Conservation (phyloP, 2,888 invertebrate species). For the Brenthis hecate region DNA sequence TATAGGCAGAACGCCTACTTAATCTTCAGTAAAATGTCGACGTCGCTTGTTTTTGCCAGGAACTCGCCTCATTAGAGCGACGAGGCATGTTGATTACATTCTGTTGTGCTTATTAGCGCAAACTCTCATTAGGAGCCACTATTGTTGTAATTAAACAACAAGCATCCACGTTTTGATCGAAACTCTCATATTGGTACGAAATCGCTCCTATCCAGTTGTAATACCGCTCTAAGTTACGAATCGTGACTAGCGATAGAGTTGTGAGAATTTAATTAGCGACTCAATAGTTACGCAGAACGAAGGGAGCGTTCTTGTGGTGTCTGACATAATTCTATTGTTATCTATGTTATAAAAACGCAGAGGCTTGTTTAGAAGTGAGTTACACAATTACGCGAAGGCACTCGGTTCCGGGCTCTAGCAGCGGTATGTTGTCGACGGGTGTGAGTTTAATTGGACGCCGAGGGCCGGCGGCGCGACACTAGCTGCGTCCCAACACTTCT, state of each 20-base stretch:
- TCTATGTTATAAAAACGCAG: slow-evolving; percentile 67
- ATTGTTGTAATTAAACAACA: slow-evolving; percentile 82
- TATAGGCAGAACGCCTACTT: slow-evolving; percentile 76
- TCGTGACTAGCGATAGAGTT: slow-evolving; percentile 55
- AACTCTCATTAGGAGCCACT: slow-evolving; percentile 81
- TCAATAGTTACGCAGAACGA: slow-evolving; percentile 73
- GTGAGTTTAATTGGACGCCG: slow-evolving; percentile 75
- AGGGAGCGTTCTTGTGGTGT: slow-evolving; percentile 71
- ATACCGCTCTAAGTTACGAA: slow-evolving; percentile 48
- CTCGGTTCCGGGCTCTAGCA: slow-evolving; percentile 49
- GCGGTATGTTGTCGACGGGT: slow-evolving; percentile 50
- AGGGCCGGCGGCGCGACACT: slow-evolving; percentile 47
- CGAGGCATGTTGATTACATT: slow-evolving; percentile 82
- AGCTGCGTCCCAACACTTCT: slow-evolving; percentile 65
- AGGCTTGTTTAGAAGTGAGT: slow-evolving; percentile 76
- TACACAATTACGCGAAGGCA: slow-evolving; percentile 74
- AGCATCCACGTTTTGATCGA: slow-evolving; percentile 65
- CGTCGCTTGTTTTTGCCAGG: slow-evolving; percentile 77
- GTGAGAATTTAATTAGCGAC: slow-evolving; percentile 80
- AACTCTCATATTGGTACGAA: slow-evolving; percentile 50
- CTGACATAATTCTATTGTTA: slow-evolving; percentile 79
- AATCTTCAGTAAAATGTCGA: slow-evolving; percentile 79
- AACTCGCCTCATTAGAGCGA: slow-evolving; percentile 80
- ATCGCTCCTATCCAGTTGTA: slow-evolving; percentile 53
- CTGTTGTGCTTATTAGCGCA: slow-evolving; percentile 81